Evolutionary conservation across 35 echinoderm and acorn worm species (phyloP), one percentile per base, ranked within the genome.

Genomic region (Chiridota heheva): DNA sequence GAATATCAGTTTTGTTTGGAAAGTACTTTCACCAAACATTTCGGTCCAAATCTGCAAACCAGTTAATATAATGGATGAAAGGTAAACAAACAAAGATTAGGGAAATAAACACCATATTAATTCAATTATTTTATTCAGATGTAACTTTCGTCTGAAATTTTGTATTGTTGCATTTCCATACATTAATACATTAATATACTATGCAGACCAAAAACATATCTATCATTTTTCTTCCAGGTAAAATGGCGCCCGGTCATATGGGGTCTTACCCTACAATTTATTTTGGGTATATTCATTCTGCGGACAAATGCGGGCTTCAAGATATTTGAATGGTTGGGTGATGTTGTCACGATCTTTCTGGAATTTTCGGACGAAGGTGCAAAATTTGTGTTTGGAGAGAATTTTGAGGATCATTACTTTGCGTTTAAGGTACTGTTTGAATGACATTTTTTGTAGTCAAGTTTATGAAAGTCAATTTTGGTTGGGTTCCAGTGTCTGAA

Each of bases 371-470:
- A 84, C 38, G 66, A 69, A 53, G 81, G 81, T 36, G 65, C 81
- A 17, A 56, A 84, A 72, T 84, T 84, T 42, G 64, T 84, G 5
- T 84, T 84, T 38, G 81, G 81, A 17, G 81, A 84, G 36, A 42
- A 60, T 7, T 84, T 59, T 18, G 40, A 41, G 20, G 67, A 84
- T 2, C 81, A 84, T 59, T 84, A 59, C 38, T 84, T 84, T 34
- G 81, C 81, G 22, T 72, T 84, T 27, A 61, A 72, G 48, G 67
- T 84, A 55, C 8, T 4, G n/a, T 51, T 8, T 12, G 8, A 51
- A 51, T n/a, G n/a, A 51, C 27, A 2, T 65, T 5, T 15, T 65
- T 60, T 60, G 4, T 18, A 3, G 58, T 60, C 18, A 3, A 60
- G 8, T 51, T 51, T 12, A 12, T 51, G 8, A 51, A 8, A 51